Conservation (phyloP, 2,888 invertebrate genomes). For the Amiota mariae region DNA sequence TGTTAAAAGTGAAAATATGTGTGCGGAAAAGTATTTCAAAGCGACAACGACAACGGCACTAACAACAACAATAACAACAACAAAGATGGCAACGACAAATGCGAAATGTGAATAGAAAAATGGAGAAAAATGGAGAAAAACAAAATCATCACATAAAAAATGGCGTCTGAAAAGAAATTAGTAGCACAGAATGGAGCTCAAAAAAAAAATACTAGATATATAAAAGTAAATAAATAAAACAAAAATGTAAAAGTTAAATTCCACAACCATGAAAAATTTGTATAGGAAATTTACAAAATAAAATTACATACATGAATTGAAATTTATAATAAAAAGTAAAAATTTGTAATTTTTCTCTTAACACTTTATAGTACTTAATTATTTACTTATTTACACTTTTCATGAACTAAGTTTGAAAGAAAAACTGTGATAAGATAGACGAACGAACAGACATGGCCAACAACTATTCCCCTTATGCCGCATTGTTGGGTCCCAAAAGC, state of each 20-base stretch:
- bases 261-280: too few species aligned
- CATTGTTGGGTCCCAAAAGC: too few species aligned
- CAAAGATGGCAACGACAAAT: neutral
- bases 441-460: too few species aligned
- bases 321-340: neutral
- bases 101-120: slow-evolving; percentile 36
- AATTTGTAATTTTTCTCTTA: neutral
- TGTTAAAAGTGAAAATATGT: slow-evolving; percentile 67
- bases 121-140: slow-evolving; percentile 41
- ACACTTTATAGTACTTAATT: too few species aligned
- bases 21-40: slow-evolving; percentile 35
- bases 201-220: neutral
- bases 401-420: too few species aligned
- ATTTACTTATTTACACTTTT: too few species aligned
- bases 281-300: too few species aligned
- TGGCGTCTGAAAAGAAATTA: slow-evolving; percentile 17
- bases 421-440: too few species aligned
- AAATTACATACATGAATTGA: neutral
- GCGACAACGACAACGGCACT: neutral
- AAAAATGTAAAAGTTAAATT: neutral
- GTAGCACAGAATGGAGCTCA: neutral
- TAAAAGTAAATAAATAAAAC: slow-evolving; percentile 25
- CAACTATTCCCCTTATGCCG: too few species aligned
- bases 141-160: slow-evolving; percentile 18
- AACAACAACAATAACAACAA: neutral